Conservation (phyloP, 2,888 invertebrate species). For the Lepetodrilus schrolli region DNA sequence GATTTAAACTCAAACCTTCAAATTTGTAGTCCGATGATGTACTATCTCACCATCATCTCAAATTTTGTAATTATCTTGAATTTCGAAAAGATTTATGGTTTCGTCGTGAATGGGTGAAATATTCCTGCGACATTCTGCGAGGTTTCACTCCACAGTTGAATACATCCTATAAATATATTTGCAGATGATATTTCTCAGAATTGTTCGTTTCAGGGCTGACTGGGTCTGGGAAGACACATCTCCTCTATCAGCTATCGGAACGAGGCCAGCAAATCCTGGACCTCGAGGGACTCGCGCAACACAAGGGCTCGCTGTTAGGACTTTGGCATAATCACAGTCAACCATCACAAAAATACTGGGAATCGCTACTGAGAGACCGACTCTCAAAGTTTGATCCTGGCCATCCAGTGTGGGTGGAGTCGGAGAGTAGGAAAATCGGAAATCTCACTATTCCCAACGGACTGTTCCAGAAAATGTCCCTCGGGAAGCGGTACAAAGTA, state of each 20-base stretch:
- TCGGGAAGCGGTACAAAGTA: constrained; percentile 45
- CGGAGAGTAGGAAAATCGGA: constrained; percentile 59
- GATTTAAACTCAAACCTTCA: too few relatives aligned
- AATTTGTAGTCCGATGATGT: too few relatives aligned
- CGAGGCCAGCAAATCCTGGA: constrained; percentile 57
- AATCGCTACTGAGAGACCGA: constrained; percentile 41
- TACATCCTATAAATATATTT: too few relatives aligned
- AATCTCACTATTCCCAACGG: constrained; percentile 41
- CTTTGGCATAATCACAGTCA: constrained; percentile 53
- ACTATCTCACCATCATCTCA: too few relatives aligned
- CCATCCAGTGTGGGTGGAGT: constrained; percentile 57
- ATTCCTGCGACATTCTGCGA: too few relatives aligned
- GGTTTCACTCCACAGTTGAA: too few relatives aligned
- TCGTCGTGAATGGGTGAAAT: too few relatives aligned
- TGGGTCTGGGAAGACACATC: constrained; percentile 56
- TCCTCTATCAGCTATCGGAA: constrained; percentile 44
- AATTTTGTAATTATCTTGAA: too few relatives aligned
- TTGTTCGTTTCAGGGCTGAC: constrained; percentile 53
- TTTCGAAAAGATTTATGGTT: too few relatives aligned
- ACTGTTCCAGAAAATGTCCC: constrained; percentile 45
- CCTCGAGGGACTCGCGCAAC: constrained; percentile 57
- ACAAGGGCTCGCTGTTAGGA: constrained; percentile 59
- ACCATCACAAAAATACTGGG: constrained; percentile 55
- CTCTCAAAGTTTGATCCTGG: constrained; percentile 39
- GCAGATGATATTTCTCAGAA: too few relatives aligned